Base-by-base conservation (phyloP, 2,797 vertebrate genomes). In the Rhabdomys pumilio region DNA sequence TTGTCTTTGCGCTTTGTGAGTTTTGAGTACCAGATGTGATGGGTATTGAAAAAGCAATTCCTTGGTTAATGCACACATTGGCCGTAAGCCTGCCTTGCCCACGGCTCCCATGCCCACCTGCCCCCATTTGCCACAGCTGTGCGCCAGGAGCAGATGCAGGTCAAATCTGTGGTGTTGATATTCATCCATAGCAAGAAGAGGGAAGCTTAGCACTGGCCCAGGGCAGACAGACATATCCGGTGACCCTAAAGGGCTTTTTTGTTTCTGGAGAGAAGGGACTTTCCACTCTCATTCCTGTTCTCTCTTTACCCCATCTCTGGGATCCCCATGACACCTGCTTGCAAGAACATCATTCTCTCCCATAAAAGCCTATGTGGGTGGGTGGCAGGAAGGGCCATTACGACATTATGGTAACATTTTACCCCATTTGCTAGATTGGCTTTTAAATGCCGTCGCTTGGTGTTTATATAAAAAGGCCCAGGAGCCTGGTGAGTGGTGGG, bases 141-240 rank as follows among this genome's bases (percentile, higher is more conserved):
- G 76, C 24, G 0, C 12, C 38, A 80, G 76, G 4, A 63, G 72
- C 94, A 29, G 57, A 20, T 6, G 1, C 38, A 8, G 86, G 92
- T 89, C 76, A 47, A 41, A 69, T 76, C 72, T 81, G 63, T 91
- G 91, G 6, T 44, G 11, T 50, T 10, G 3, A 50, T 38, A 69
- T 47, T 7, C 13, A 3, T 55, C 31, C 76, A 84, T 69, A 76
- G 26, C 73, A 65, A 94, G 61, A 92, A 83, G 73, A 88, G 11
- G 47, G 90, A 41, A 80, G 76, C 61, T 86, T 91, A 91, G 86
- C 89, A n/a, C 75, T 76, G 75, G 63, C 85, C 97, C 92, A 69
- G 95, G 88, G 83, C 94, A 93, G 93, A 85, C 94, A 91, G 96
- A 82, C 89, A 38, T 77, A 79, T 47, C 86, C 2, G 67, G 80